Evolutionary conservation across 2,797 vertebrate species (phyloP), one percentile per base, ranked within the genome.

Genomic region (Arrhamphus sclerolepis): DNA sequence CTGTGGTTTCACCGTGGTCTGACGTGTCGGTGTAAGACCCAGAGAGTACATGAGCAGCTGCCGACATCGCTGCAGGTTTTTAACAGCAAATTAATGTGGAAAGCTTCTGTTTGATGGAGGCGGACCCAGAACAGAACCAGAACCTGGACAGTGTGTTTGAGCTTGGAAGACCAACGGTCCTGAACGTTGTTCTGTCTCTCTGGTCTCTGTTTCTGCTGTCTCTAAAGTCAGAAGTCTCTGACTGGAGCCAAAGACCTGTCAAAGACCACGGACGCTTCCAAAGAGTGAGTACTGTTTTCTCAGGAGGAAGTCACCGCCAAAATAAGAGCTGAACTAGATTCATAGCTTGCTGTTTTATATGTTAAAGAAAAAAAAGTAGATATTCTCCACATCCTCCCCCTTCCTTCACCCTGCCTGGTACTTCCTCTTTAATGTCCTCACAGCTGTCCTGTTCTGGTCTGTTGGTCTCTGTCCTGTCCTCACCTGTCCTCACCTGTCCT

Each of bases 201-300:
- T 62, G 44, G 5, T 64, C 49, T 40, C 19, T 55, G 11, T 70
- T 9, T 55, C 13, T 63, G 50, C 43, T 38, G 46, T 42, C 11
- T 56, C 20, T 13, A 51, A 40, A 64, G 48, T 58, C 54, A 14
- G 4, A 69, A 28, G 41, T 43, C 51, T 69, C 40, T 2, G 17
- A 8, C 28, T 0, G 49, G 58, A 53, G 55, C 62, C 2, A 29
- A 29, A 53, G 53, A 51, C 5, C 39, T 43, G 0, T 50, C 75
- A 55, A 53, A 70, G 21, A 28, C 17, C 56, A 65, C 56, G 0
- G 13, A 19, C 64, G 28, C 43, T 50, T 29, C 19, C 0, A 61
- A 8, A 6, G 47, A 72, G 75, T 62, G 22, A 69, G 75, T 72
- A 58, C 16, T 22, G 31, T 44, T 26, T 26, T 7, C 29, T 31